Percentiles rank a stretch among this genome's conserved stretches.
Evolutionary conservation across 2,888 invertebrate genomes (phyloP).

Genomic region (Ophion obscuratus): DNA sequence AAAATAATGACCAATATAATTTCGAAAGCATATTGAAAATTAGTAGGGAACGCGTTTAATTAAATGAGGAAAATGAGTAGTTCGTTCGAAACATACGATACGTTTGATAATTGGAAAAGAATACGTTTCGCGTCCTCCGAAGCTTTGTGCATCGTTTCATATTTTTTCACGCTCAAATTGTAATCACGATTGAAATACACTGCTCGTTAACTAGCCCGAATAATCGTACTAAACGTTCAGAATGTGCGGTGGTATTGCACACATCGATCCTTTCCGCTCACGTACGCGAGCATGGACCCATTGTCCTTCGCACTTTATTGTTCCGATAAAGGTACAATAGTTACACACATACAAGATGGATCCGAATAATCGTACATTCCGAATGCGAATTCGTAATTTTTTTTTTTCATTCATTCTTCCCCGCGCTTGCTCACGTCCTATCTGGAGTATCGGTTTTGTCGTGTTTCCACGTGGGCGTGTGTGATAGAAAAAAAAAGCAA

Average conservation of each 20-base stretch:
- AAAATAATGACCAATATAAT: not conserved
- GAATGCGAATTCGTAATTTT: not conserved
- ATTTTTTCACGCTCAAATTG: not conserved
- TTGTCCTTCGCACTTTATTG: slow-evolving; percentile 8
- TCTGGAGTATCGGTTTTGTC: slow-evolving; percentile 57
- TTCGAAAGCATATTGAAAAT: not conserved
- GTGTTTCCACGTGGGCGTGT: slow-evolving; percentile 54
- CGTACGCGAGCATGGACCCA: not conserved
- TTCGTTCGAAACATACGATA: not conserved
- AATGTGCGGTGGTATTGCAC: not conserved
- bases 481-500: slow-evolving; percentile 44
- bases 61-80: not conserved
- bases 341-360: slow-evolving; percentile 17
- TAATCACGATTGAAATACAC: not conserved
- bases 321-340: not conserved
- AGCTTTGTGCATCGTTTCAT: not conserved
- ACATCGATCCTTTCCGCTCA: not conserved
- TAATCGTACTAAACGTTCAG: not conserved
- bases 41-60: not conserved
- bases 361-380: slow-evolving; percentile 52
- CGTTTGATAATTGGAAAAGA: not conserved
- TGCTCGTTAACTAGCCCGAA: slow-evolving; percentile 6
- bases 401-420: not conserved
- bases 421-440: slow-evolving; percentile 49
- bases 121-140: not conserved